phyloP scores from a whole-genome alignment of 1,140 invertebrate species.

The Adelges cooleyi region DNA sequence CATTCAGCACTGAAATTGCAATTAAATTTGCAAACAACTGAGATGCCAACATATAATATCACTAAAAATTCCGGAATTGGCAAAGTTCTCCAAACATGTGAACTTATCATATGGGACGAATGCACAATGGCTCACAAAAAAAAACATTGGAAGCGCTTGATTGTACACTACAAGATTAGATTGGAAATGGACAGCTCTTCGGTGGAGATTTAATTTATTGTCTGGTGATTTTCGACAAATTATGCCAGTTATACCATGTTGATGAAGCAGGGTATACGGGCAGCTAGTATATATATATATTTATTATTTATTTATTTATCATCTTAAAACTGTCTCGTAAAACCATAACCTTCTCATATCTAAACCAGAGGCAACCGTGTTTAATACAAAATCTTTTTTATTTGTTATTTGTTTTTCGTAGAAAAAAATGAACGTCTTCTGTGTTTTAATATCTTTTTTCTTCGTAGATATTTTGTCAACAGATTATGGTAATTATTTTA shows the following conservation, averaged over 20 bases:
- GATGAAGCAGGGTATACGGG: too few species aligned
- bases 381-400: too few species aligned
- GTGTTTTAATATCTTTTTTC: too few species aligned
- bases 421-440: too few species aligned
- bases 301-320: too few species aligned
- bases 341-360: slow-evolving; percentile 32
- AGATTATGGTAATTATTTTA: too few species aligned
- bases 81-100: slow-evolving; percentile 32
- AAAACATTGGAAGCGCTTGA: too few species aligned
- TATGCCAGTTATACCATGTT: slow-evolving; percentile 36
- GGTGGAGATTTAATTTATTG: slow-evolving; percentile 35
- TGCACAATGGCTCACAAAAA: slow-evolving; percentile 33
- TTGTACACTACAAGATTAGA: slow-evolving; percentile 13
- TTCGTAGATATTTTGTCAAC: too few species aligned
- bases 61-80: slow-evolving; percentile 31
- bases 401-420: too few species aligned
- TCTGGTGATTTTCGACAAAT: slow-evolving; percentile 36
- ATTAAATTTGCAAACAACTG: slow-evolving; percentile 31
- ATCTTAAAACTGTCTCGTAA: too few species aligned
- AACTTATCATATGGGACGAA: slow-evolving; percentile 34
- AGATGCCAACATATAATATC: slow-evolving; percentile 33
- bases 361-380: too few species aligned
- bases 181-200: slow-evolving; percentile 27
- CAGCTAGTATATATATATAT: too few species aligned
- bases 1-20: slow-evolving; percentile 39